Base-by-base conservation (phyloP, 2,113 vertebrate genomes). In the Eretmochelys imbricata region DNA sequence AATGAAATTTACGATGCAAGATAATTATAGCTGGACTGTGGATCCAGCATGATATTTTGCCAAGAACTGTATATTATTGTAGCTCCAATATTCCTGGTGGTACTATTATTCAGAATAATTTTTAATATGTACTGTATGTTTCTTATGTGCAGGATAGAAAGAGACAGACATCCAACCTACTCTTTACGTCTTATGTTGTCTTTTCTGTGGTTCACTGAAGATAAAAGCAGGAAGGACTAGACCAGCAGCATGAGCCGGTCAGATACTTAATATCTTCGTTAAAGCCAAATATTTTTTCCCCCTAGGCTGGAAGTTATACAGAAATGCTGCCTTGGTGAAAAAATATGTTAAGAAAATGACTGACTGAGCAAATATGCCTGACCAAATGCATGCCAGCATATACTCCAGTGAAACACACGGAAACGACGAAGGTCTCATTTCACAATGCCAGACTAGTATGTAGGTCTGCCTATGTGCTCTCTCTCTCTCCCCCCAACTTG, bases 381-480 rank as follows among this genome's bases (percentile, higher is more conserved):
- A 54, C 1, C 29, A 80, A 7, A 8, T 65, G 31, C 50, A 31
- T 14, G 54, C 76, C 57, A 91, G 75, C 1, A 84, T 88, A 65
- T 75, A 80, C 49, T 91, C 22, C 24, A 79, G 57, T 49, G 57
- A 94, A 51, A 65, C 88, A 19, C 38, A 20, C 14, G 62, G 59
- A 89, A 94, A 80, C 84, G 86, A 62, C 82, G 78, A 89, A 93
- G 94, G 57, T 22, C 79, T 82, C 85, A 54, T 95, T 95, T 83
- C 86, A 79, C 10, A 88, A 50, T 35, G 31, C 42, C 87, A 78
- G 75, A 16, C 38, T 78, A 78, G 10, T 29, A 13, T 42, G 38
- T 83, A 0, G 35, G 65, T 22, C 19, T 22, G 8, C 35, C 65
- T 72, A 2, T 69, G 35, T 12, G 14, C 31, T 13, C 31, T 14